Percentiles rank a stretch among this genome's conserved stretches.
Conservation (phyloP, 1,140 invertebrate genomes). For the Drosophila tsacasi region DNA sequence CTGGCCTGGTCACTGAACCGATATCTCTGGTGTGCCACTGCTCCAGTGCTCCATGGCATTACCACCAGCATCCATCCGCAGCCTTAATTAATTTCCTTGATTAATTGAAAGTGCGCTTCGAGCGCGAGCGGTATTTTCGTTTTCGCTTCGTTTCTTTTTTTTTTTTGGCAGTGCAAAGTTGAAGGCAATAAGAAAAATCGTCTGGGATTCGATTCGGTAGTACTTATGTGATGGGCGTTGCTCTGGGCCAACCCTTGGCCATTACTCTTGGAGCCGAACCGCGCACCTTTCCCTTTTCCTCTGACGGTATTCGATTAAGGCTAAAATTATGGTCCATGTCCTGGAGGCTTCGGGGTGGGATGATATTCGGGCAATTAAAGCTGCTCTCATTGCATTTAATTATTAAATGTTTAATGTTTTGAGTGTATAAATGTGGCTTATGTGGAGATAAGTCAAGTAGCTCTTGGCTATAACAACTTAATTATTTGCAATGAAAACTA, state of each 20-base stretch:
- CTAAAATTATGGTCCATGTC: conserved; percentile 48
- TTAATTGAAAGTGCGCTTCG: conserved; percentile 79
- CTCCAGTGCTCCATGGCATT: conserved; percentile 13
- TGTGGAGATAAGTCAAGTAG: background rate
- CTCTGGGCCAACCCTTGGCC: conserved; percentile 66
- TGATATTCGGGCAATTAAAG: conserved; percentile 43
- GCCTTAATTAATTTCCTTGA: conserved; percentile 82
- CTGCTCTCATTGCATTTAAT: conserved; percentile 4
- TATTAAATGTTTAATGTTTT: background rate
- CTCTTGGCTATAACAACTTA: background rate
- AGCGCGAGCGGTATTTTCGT: conserved; percentile 18
- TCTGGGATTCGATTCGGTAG: conserved; percentile 65
- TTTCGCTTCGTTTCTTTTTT: conserved; percentile 13
- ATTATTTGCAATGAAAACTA: background rate
- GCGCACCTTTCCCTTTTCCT: conserved; percentile 24
- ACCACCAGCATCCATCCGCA: conserved; percentile 44
- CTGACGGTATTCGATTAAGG: conserved; percentile 60
- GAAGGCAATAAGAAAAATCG: conserved; percentile 73
- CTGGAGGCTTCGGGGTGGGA: conserved; percentile 25
- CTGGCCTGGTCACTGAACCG: conserved; percentile 62
- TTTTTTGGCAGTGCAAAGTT: conserved; percentile 73
- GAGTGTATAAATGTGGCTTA: background rate
- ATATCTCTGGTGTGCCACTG: conserved; percentile 22
- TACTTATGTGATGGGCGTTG: conserved; percentile 68
- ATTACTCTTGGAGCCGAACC: conserved; percentile 61